Evolutionary conservation across 2,113 vertebrate genomes (phyloP), one percentile per base, ranked within the genome.

Genomic region (Amphiprion ocellaris): DNA sequence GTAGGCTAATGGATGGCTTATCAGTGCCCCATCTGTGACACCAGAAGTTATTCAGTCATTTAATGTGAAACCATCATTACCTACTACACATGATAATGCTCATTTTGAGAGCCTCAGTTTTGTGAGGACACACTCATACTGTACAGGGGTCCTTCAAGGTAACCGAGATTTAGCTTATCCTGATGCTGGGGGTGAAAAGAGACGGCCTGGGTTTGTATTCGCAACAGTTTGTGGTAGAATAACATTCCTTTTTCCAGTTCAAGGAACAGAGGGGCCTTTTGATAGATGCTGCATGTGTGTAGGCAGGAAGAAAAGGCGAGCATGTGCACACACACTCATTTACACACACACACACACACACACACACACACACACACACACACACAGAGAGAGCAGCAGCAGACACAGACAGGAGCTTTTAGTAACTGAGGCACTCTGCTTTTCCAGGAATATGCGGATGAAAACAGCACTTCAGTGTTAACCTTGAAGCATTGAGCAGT

Each of bases 401-500:
- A 83, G 71, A 88, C 56, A 78, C 58, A 88, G 55, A 75, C 41
- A 4, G 79, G 76, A 72, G 87, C 88, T 90, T 89, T 93, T 87
- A 89, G 82, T 89, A 82, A 90, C 77, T 58, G 71, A 78, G 76
- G 58, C 83, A 50, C 82, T 77, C 71, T 79, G 79, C 73, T 84
- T 87, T 88, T 73, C 53, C 80, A 76, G 78, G 86, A 88, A 80
- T 87, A 71, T 53, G 52, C 1, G 56, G 61, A 87, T 87, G 79
- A 89, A 92, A 93, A 89, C 87, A 90, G 77, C 77, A 85, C 90
- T 92, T 88, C 83, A 82, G 80, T 79, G 63, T 81, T 93, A 91
- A 93, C 90, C 93, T 94, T 93, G 90, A 90, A 91, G 79, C 88
- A 81, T 76, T 41, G 86, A 91, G 87, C 87, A 82, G 63, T 16